These are phyloP conservation scores for Theocolax elegans DNA, from an alignment of 1,140 invertebrate species.

Conservation along the genomic window DNA sequence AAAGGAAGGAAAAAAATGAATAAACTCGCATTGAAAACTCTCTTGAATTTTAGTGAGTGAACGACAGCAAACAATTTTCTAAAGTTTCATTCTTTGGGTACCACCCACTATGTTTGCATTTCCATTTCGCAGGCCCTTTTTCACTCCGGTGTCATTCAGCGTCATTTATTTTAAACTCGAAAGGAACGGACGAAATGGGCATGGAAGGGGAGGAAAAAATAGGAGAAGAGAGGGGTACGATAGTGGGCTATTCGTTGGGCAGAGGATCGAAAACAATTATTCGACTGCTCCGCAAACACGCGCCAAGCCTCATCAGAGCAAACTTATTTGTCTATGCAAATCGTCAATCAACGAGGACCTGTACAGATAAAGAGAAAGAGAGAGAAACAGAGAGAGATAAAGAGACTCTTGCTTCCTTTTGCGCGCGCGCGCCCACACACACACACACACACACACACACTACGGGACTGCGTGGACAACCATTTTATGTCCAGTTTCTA, in stretches of 20 bases:
- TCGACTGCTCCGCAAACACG: conserved; percentile 57
- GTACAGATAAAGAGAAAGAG: background rate
- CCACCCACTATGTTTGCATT: background rate
- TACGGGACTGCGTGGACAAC: too few species aligned
- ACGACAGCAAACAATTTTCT: conserved; percentile 26
- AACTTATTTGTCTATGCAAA: conserved; percentile 64
- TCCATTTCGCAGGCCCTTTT: background rate
- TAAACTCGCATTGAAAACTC: background rate
- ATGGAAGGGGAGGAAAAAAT: background rate
- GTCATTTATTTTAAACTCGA: conserved; percentile 25
- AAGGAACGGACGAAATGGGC: background rate
- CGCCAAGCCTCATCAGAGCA: conserved; percentile 54
- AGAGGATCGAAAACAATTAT: conserved; percentile 59
- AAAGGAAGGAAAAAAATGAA: too few species aligned
- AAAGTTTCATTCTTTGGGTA: background rate
- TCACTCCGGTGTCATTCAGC: background rate
- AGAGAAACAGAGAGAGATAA: too few species aligned
- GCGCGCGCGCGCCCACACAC: too few species aligned
- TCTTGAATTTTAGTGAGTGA: conserved; percentile 16
- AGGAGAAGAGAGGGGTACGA: background rate
- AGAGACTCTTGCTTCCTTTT: too few species aligned
- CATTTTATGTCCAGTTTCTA: too few species aligned
- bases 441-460: too few species aligned
- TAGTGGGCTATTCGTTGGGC: conserved; percentile 18
- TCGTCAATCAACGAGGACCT: conserved; percentile 56